A percentile compares a stretch with the other conserved stretches of the same genome.
Conservation (phyloP, 2,797 vertebrate species). For the Acanthornis magna region DNA sequence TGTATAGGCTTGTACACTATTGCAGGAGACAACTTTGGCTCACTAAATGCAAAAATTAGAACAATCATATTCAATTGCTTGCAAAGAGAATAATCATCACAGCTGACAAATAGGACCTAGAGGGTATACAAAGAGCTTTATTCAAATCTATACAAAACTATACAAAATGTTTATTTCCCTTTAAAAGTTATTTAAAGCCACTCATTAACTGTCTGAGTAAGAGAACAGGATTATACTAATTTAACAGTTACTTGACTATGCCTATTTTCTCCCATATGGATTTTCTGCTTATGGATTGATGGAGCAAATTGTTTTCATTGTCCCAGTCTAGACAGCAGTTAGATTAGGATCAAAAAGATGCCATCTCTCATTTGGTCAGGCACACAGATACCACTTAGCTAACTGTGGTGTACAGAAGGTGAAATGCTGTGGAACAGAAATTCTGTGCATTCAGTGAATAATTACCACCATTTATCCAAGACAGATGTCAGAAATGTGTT, state of each 20-base stretch:
- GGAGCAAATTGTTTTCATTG: constrained; percentile 38
- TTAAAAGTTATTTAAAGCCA: background rate
- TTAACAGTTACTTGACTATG: background rate
- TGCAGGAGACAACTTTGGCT: background rate
- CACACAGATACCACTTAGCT: background rate
- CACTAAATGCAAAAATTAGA: background rate
- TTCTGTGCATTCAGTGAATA: background rate
- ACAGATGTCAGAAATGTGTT: background rate
- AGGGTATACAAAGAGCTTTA: background rate
- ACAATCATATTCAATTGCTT: background rate
- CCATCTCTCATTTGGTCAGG: background rate
- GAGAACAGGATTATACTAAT: background rate
- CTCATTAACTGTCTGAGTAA: background rate
- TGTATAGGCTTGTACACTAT: background rate
- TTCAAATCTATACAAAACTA: background rate
- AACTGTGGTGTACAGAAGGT: background rate
- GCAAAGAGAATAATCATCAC: background rate
- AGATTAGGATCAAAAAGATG: constrained; percentile 51
- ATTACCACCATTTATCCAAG: background rate
- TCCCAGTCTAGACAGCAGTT: constrained; percentile 51
- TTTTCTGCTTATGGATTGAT: background rate
- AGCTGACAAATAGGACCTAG: background rate
- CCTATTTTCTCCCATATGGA: background rate
- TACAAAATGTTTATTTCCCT: background rate
- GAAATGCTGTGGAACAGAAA: background rate